phyloP scores from a whole-genome alignment of 2,797 vertebrate species.

The Cyclopterus lumpus region DNA sequence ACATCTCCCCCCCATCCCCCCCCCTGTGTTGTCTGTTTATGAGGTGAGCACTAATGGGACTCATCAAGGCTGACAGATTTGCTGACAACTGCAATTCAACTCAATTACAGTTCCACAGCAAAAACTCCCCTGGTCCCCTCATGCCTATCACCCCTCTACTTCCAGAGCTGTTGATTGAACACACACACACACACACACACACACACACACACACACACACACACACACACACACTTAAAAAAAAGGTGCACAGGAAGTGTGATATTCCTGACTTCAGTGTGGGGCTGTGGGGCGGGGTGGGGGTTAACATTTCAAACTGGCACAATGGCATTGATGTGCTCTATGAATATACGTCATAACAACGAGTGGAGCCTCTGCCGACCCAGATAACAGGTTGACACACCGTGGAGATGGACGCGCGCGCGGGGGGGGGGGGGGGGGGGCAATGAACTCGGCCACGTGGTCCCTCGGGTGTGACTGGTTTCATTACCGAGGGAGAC shows the following conservation, averaged over 20 bases:
- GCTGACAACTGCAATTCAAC: slow-evolving; percentile 81
- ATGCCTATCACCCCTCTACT: slow-evolving; percentile 67
- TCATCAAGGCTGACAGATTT: slow-evolving; percentile 77
- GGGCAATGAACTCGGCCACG: slow-evolving; percentile 67
- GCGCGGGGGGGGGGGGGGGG: too few species aligned
- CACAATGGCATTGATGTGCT: slow-evolving; percentile 43
- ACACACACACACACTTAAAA: slow-evolving; percentile 38
- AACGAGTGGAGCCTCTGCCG: slow-evolving; percentile 66
- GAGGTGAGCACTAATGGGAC: slow-evolving; percentile 77
- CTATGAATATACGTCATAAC: slow-evolving; percentile 57
- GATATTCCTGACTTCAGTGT: slow-evolving; percentile 57
- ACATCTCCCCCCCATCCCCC: slow-evolving; percentile 43
- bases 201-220: not conserved
- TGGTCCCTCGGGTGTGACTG: slow-evolving; percentile 73
- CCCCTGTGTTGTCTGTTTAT: slow-evolving; percentile 75
- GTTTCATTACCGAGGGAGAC: slow-evolving; percentile 74
- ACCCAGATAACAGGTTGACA: slow-evolving; percentile 69
- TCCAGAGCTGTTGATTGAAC: slow-evolving; percentile 67
- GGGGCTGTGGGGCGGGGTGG: slow-evolving; percentile 3
- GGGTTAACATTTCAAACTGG: slow-evolving; percentile 50
- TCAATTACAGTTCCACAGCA: slow-evolving; percentile 79
- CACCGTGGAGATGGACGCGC: slow-evolving; percentile 55
- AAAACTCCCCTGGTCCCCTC: slow-evolving; percentile 69
- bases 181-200: slow-evolving; percentile 2
- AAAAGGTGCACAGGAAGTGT: slow-evolving; percentile 65